Conservation (phyloP, 2,113 vertebrate genomes). For the Xenopus laevis region DNA sequence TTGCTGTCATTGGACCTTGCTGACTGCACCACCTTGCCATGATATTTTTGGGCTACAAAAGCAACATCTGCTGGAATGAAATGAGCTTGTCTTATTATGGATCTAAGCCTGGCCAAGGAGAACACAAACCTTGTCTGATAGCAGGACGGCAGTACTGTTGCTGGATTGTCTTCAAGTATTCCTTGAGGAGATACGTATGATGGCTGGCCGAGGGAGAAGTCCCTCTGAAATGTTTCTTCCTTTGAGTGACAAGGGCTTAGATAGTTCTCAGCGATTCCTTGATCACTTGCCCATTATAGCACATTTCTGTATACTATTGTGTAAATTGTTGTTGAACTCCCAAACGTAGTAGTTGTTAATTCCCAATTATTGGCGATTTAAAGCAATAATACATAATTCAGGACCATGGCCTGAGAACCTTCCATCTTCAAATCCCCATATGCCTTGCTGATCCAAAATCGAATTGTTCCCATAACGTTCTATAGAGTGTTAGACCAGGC, state of each 20-base stretch:
- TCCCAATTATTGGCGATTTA: background rate
- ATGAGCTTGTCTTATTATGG: background rate
- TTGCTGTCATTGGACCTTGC: background rate
- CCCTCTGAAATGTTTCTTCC: no score
- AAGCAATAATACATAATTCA: conserved; percentile 9
- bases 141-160: no score
- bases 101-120: background rate
- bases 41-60: background rate
- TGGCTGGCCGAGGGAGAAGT: no score
- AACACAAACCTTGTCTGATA: background rate
- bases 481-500: no score
- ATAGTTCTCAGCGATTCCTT: background rate
- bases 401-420: background rate
- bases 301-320: background rate
- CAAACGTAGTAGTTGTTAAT: no score
- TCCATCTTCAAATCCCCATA: no score
- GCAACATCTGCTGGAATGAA: background rate
- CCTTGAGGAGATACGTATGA: no score
- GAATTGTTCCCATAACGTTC: no score
- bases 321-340: background rate
- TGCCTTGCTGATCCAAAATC: no score
- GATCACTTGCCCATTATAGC: background rate
- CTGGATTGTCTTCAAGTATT: no score
- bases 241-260: no score
- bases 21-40: background rate